Evolutionary conservation across 1,140 invertebrate genomes (phyloP), one percentile per base, ranked within the genome.

Genomic region (Psilanteris sp.): DNA sequence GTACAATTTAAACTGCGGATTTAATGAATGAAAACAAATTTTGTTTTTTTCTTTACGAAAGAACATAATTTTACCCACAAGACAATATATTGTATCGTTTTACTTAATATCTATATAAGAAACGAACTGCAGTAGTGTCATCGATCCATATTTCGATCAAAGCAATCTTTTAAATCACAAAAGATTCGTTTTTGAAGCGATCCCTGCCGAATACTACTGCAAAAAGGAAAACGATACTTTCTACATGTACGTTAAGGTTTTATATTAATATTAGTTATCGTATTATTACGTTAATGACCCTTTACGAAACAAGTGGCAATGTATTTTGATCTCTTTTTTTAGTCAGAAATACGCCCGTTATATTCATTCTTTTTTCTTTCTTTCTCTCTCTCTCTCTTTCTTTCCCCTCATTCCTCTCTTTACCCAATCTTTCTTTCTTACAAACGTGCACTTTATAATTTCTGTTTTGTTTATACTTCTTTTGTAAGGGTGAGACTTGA

Each of bases 311-410:
- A 91, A 90, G 91, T 92, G 91, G 91, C 92, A 92, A 92, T 92
- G 91, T 91, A 91, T 92, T 92, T 92, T 92, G 86, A 89, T 88
- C 86, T 92, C 91, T 92, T 89, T 92, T 91, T 91, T 91, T 92
- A 92, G 91, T 92, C 91, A 92, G 83, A 87, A 87, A 85, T 85
- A 86, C 83, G 81, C 86, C 85, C 80, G 54, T 83, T n/a, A n/a
- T n/a, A n/a, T n/a, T n/a, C n/a, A n/a, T n/a, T n/a, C n/a, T n/a
- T n/a, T 82, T 83, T 81, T 73, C 67, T 77, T 48, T 62, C 18
- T 50, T 66, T 66, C 9, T 61, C 41, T 37, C 54, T 48, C 34
- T 55, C 15, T 57, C 20, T 43, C 10, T 18, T 9, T 39, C 22
- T 26, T 13, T 39, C 32, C 18, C n/a, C n/a, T n/a, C n/a, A n/a